These are phyloP conservation scores for Pogona vitticeps DNA, from an alignment of 2,113 vertebrate genomes.

Conservation along the genomic window DNA sequence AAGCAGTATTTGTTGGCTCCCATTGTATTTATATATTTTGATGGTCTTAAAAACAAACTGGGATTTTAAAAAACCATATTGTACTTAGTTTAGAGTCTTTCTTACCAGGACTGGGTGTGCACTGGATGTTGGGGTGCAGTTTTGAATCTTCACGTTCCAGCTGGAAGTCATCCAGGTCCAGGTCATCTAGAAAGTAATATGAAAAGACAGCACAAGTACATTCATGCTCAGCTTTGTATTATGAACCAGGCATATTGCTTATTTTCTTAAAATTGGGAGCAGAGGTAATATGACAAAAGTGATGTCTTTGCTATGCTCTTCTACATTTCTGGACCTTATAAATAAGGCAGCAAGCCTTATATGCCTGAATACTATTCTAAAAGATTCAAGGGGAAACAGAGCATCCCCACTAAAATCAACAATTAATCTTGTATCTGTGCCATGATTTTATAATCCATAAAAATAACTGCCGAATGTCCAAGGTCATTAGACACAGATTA, in stretches of 20 bases:
- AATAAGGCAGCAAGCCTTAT: not conserved
- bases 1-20: not conserved
- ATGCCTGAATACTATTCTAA: not conserved
- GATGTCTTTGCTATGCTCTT: not conserved
- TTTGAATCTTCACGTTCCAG: slow-evolving; percentile 86
- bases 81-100: not conserved
- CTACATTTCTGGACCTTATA: not conserved
- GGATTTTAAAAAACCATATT: not conserved
- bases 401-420: not conserved
- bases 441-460: not conserved
- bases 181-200: slow-evolving; percentile 82
- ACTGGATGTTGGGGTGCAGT: slow-evolving; percentile 86
- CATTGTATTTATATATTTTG: not conserved
- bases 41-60: no score
- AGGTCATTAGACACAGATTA: not conserved
- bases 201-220: not conserved
- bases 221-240: not conserved
- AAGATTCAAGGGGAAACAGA: not conserved
- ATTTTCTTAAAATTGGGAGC: not conserved
- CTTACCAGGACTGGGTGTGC: slow-evolving; percentile 89
- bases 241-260: not conserved
- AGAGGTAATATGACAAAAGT: not conserved
- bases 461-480: not conserved
- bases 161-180: slow-evolving; percentile 90
- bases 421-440: not conserved